Percentiles rank a stretch among this genome's conserved stretches.
Conservation (phyloP, 2,113 vertebrate species). For the Macrotus californicus region DNA sequence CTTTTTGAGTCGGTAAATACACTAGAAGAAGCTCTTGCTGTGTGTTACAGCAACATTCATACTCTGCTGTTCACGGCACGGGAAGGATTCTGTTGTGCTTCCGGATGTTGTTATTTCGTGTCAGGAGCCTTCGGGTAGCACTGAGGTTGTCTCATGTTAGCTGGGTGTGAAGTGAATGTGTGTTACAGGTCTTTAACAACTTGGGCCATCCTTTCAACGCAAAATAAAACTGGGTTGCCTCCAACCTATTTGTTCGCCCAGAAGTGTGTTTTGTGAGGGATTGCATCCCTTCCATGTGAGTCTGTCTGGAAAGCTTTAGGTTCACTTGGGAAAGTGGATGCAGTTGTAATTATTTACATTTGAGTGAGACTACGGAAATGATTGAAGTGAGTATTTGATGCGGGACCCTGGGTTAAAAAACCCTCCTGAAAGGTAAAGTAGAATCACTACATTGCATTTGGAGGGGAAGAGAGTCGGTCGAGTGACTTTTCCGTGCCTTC, state of each 20-base stretch:
- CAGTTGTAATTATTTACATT: constrained; percentile 33
- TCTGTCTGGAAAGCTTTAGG: constrained; percentile 14
- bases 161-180: background rate
- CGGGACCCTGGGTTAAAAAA: background rate
- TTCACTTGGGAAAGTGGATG: constrained; percentile 40
- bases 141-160: background rate
- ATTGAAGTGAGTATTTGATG: constrained; percentile 2
- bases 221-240: constrained; percentile 23
- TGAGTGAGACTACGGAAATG: constrained; percentile 12
- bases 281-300: constrained; percentile 1
- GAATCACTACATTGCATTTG: background rate
- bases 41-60: background rate
- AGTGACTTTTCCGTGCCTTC: constrained; percentile 25
- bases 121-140: background rate
- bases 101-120: constrained; percentile 3
- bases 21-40: constrained; percentile 11
- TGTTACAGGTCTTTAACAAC: background rate
- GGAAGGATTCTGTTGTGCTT: background rate
- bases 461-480: background rate
- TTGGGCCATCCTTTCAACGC: background rate
- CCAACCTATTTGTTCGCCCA: background rate
- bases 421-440: constrained; percentile 13
- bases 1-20: constrained; percentile 23
- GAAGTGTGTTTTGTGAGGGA: constrained; percentile 6
- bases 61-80: background rate